phyloP scores from a whole-genome alignment of 2,797 vertebrate genomes.

The Craterocephalus amniculus region DNA sequence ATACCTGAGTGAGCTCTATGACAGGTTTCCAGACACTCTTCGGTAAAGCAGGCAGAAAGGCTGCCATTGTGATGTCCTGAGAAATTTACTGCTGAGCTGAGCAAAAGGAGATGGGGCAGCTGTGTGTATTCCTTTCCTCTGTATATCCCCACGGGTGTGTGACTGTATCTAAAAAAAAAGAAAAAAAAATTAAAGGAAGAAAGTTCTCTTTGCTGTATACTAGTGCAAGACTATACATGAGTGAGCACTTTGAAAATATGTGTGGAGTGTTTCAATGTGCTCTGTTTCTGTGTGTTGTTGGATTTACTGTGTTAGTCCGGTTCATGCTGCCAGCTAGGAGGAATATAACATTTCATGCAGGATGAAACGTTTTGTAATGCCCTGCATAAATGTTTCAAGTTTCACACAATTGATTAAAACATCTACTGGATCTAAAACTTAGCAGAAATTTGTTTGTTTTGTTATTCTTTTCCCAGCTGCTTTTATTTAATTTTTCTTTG shows the following conservation, averaged over 20 bases:
- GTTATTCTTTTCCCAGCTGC: too few relatives aligned
- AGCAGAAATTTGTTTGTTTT: too few relatives aligned
- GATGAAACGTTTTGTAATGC: background rate
- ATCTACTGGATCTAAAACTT: too few relatives aligned
- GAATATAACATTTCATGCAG: background rate
- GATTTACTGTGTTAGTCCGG: background rate
- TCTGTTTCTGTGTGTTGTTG: conserved; percentile 7
- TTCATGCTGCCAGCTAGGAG: background rate
- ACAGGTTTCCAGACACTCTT: conserved; percentile 62
- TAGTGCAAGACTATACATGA: conserved; percentile 28
- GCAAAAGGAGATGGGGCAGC: conserved; percentile 25
- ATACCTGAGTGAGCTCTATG: conserved; percentile 70
- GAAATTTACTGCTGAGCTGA: conserved; percentile 64
- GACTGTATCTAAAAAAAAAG: conserved; percentile 40
- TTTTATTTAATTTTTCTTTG: too few relatives aligned
- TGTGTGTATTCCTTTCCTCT: conserved; percentile 26
- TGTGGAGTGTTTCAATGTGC: conserved; percentile 16
- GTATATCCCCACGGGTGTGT: conserved; percentile 24
- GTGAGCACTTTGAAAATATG: conserved; percentile 35
- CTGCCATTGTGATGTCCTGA: conserved; percentile 57
- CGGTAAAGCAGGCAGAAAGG: conserved; percentile 58
- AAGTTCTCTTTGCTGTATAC: conserved; percentile 44
- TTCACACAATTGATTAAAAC: background rate
- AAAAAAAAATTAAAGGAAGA: too few relatives aligned
- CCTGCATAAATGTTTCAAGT: background rate